Evolutionary conservation across 2,888 invertebrate species (phyloP), one percentile per base, ranked within the genome.

Genomic region (Chloromyia formosa): DNA sequence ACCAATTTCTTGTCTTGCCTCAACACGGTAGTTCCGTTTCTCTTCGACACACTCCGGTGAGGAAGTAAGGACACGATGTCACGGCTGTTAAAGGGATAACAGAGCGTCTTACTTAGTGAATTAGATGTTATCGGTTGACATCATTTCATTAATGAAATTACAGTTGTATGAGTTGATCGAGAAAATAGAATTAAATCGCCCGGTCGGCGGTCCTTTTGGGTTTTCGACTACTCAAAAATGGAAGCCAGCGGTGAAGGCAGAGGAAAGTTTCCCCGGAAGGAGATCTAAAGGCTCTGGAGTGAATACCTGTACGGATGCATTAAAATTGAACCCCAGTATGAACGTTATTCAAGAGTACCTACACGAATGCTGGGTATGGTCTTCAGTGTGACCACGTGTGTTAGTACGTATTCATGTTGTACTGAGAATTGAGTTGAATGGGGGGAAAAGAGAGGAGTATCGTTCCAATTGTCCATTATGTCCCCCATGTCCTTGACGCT

Each of bases 61-160:
- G 23, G 14, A 10, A 40, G 16, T 74, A 56, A 66, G 20, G 75
- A 56, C 74, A 78, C 75, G 77, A 76, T 76, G 76, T 77, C 77
- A 76, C 75, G 77, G 74, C 75, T 72, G 78, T 77, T 76, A 77
- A 76, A 75, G 66, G 74, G 75, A 69, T 76, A 75, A 66, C 73
- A 62, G 54, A 75, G 77, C 77, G 78, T 77, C 78, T 78, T 76
- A 78, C 77, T 79, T 78, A 78, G 78, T 79, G 77, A 79, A 78
- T 78, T 79, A 78, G 78, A 77, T 75, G 75, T 76, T 78, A 79
- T 79, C 78, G 78, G 76, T 77, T 76, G 78, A 78, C 78, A 79
- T 79, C 77, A 78, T 79, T 79, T 79, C 79, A 79, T 79, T 79
- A 79, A 78, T 77, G 77, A 79, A 79, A 78, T 79, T 76, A 77